phyloP scores from a whole-genome alignment of 2,797 vertebrate genomes.

The Rhinichthys osculus region DNA sequence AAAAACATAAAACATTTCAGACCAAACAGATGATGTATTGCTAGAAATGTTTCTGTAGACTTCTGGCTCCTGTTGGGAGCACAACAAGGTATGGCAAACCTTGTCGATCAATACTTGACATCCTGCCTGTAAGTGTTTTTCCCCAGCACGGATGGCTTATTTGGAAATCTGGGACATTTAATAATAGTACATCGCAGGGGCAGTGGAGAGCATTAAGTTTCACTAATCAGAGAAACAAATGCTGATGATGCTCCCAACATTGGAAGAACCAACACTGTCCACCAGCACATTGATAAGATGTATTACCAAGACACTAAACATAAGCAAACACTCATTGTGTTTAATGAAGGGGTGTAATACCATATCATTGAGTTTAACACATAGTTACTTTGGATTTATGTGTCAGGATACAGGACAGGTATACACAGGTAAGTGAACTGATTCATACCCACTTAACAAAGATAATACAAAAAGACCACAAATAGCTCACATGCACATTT shows the following conservation, averaged over 20 bases:
- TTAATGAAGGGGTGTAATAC: background rate
- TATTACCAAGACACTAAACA: background rate
- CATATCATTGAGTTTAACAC: background rate
- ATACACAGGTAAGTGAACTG: background rate
- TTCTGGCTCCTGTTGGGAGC: slow-evolving; percentile 43
- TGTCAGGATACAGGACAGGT: background rate
- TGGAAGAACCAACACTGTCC: background rate
- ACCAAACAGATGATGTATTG: background rate
- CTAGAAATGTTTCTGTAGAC: slow-evolving; percentile 40
- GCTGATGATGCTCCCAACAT: slow-evolving; percentile 45
- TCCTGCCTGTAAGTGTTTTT: slow-evolving; percentile 61
- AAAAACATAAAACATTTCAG: background rate
- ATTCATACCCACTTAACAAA: background rate
- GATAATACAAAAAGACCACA: background rate
- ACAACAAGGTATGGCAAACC: slow-evolving; percentile 55
- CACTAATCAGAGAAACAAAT: slow-evolving; percentile 53
- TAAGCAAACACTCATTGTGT: background rate
- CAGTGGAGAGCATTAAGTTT: slow-evolving; percentile 62
- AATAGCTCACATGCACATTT: background rate
- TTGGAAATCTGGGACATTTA: slow-evolving; percentile 68
- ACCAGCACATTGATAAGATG: background rate
- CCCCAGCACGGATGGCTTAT: slow-evolving; percentile 54
- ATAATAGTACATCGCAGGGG: slow-evolving; percentile 66
- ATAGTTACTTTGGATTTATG: background rate
- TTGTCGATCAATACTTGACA: slow-evolving; percentile 64